A percentile compares a stretch with the other conserved stretches of the same genome.
Conservation (phyloP, 2,888 invertebrate species). For the Macrosiphum euphorbiae region DNA sequence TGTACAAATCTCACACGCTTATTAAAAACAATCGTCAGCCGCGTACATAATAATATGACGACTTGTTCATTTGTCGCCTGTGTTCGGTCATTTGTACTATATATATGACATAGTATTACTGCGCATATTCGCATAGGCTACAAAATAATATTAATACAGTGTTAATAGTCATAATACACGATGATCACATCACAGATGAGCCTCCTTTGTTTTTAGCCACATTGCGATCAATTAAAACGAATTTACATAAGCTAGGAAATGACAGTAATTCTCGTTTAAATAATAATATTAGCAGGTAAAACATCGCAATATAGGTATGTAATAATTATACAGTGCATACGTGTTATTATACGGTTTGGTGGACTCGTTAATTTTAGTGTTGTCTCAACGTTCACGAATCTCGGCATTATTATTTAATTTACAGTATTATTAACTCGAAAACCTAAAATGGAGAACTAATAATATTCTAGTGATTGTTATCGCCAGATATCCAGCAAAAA, state of each 20-base stretch:
- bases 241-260: not conserved
- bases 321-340: not conserved
- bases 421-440: not conserved
- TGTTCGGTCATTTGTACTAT: not conserved
- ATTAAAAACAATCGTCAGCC: conserved; percentile 42
- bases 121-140: not conserved
- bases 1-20: conserved; percentile 47
- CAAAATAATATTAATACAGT: not conserved
- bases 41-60: not conserved
- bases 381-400: not conserved
- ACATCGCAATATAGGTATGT: not conserved
- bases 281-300: not conserved
- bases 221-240: not conserved
- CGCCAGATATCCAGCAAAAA: not conserved
- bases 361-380: not conserved
- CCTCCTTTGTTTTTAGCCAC: not conserved
- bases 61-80: not conserved
- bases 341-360: not conserved
- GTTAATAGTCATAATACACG: not conserved
- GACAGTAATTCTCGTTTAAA: not conserved
- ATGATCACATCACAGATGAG: not conserved
- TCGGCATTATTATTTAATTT: not conserved
- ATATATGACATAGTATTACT: not conserved
- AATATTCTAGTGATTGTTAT: not conserved
- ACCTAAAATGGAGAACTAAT: not conserved